Evolutionary conservation across 2,113 vertebrate genomes (phyloP).

Genomic region (Chaenocephalus aceratus): DNA sequence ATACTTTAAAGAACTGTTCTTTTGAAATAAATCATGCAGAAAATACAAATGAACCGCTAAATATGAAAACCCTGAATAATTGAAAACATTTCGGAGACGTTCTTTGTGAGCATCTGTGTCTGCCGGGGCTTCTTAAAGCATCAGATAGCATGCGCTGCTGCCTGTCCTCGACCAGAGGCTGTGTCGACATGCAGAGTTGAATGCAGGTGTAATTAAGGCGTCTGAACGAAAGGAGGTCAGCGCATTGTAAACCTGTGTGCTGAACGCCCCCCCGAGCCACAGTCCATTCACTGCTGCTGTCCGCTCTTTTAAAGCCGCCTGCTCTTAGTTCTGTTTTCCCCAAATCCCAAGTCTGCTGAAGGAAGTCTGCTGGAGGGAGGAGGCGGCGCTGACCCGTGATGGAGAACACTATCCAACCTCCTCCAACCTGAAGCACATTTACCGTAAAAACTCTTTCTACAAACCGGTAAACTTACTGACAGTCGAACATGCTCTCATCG

Average conservation of each 20-base stretch:
- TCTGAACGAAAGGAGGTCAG: constrained; percentile 45
- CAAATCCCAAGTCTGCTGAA: constrained; percentile 29
- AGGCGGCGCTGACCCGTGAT: constrained; percentile 21
- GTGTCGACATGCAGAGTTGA: neutral
- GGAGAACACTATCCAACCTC: neutral
- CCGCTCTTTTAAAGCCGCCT: constrained; percentile 37
- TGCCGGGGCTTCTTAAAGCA: too few species aligned
- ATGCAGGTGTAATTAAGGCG: constrained; percentile 2
- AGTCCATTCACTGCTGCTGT: constrained; percentile 45
- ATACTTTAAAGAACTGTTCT: too few species aligned
- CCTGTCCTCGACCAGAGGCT: neutral
- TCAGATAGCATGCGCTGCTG: neutral
- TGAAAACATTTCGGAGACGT: neutral
- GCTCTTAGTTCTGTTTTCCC: neutral
- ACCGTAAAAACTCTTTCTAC: too few species aligned
- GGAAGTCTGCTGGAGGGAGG: constrained; percentile 6
- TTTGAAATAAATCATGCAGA: too few species aligned
- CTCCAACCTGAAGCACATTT: too few species aligned
- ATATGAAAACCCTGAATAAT: neutral
- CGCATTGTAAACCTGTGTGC: constrained; percentile 27
- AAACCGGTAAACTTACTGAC: too few species aligned
- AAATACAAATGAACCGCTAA: neutral
- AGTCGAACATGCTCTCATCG: too few species aligned
- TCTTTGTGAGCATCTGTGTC: neutral
- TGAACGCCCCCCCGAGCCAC: constrained; percentile 39